phyloP scores from a whole-genome alignment of 2,113 vertebrate genomes.

The Ariopsis seemanni region DNA sequence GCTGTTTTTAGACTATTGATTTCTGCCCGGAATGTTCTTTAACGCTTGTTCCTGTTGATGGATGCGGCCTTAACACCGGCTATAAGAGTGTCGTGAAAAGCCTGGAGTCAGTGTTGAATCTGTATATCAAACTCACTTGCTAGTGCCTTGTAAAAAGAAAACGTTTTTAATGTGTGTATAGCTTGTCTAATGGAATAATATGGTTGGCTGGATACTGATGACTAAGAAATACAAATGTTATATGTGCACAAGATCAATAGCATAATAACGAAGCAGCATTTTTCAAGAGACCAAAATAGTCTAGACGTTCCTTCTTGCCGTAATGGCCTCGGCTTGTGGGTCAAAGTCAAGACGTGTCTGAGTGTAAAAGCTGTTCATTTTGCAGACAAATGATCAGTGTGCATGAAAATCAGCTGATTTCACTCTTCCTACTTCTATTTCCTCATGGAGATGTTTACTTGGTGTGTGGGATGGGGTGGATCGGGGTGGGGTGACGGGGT shows the following conservation, averaged over 20 bases:
- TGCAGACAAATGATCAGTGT: background rate
- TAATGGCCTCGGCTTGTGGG: background rate
- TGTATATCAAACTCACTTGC: background rate
- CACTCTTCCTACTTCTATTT: background rate
- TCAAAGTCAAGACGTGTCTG: background rate
- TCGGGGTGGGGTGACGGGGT: background rate
- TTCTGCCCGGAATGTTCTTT: conserved; percentile 47
- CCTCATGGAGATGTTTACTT: background rate
- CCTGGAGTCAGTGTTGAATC: background rate
- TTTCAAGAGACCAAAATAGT: conserved; percentile 7
- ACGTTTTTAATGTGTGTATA: background rate
- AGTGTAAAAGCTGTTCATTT: background rate
- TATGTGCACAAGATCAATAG: background rate
- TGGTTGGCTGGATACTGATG: background rate
- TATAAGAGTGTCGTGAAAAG: background rate
- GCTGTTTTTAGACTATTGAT: conserved; percentile 56
- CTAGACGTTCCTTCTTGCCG: background rate
- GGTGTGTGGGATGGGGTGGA: background rate
- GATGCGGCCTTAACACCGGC: conserved; percentile 24
- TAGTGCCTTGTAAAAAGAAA: background rate
- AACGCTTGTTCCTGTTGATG: conserved; percentile 51
- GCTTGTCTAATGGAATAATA: background rate
- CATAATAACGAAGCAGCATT: background rate
- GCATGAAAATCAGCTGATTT: background rate
- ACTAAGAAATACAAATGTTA: background rate